These are phyloP conservation scores for Cacoxenus indagator DNA, from an alignment of 2,888 invertebrate species.

Conservation along the genomic window DNA sequence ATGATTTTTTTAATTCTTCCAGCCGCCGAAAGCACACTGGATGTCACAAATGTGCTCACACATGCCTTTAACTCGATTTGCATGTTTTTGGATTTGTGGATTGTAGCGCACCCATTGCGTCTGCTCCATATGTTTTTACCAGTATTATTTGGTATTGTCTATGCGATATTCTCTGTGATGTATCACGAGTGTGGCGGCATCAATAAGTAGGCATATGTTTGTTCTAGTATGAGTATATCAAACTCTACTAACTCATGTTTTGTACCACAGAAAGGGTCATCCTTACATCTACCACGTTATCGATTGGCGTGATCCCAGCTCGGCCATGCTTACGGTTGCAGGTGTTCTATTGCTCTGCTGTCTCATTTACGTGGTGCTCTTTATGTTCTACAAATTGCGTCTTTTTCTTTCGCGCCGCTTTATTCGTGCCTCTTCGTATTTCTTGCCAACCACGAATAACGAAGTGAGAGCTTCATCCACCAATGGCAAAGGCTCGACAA, in stretches of 20 bases:
- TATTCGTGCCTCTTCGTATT: slow-evolving; percentile 49
- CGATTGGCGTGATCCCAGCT: slow-evolving; percentile 80
- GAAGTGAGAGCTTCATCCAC: background rate
- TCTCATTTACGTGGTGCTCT: slow-evolving; percentile 63
- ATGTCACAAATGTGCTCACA: slow-evolving; percentile 77
- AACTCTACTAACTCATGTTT: background rate
- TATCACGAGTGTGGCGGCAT: slow-evolving; percentile 77
- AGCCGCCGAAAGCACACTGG: slow-evolving; percentile 68
- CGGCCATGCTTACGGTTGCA: slow-evolving; percentile 55
- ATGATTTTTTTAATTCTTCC: slow-evolving; percentile 34
- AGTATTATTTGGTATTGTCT: slow-evolving; percentile 74
- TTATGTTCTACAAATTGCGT: slow-evolving; percentile 66
- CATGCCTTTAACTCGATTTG: slow-evolving; percentile 83
- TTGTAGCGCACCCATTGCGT: slow-evolving; percentile 81
- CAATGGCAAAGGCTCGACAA: slow-evolving; percentile 32
- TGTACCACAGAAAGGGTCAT: slow-evolving; percentile 69
- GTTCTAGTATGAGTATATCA: background rate
- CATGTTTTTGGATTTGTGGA: slow-evolving; percentile 80
- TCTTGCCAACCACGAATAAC: slow-evolving; percentile 55
- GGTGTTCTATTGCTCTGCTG: slow-evolving; percentile 63
- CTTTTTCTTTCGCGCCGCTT: slow-evolving; percentile 57
- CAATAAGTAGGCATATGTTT: slow-evolving; percentile 70
- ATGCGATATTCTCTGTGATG: slow-evolving; percentile 74
- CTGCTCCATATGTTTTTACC: slow-evolving; percentile 77
- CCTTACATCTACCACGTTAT: slow-evolving; percentile 81